Evolutionary conservation across 2,113 vertebrate genomes (phyloP).

Genomic region (Macaca nemestrina): DNA sequence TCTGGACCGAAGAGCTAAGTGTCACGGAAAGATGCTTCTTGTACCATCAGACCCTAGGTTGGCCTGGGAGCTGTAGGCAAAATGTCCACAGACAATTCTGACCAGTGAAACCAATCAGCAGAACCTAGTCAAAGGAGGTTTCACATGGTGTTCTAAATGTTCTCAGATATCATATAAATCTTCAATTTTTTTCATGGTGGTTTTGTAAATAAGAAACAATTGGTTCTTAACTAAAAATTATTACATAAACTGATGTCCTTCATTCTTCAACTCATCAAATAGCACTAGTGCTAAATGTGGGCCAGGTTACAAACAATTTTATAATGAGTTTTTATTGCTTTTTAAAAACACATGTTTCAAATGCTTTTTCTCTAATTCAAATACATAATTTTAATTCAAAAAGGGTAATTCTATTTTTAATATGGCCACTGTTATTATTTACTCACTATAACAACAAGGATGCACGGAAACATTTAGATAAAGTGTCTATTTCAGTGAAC

Average conservation of each 20-base stretch:
- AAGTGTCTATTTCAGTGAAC: background rate
- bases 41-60: too few species aligned
- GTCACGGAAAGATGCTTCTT: background rate
- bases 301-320: background rate
- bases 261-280: constrained; percentile 13
- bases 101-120: background rate
- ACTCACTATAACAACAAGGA: background rate
- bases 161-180: background rate
- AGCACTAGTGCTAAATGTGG: background rate
- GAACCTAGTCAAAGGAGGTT: background rate
- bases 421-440: background rate
- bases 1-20: background rate
- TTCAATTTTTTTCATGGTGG: background rate
- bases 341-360: background rate
- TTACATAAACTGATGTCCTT: background rate
- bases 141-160: background rate
- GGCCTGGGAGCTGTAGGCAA: background rate
- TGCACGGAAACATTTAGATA: background rate
- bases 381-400: constrained; percentile 1
- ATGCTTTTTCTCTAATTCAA: background rate
- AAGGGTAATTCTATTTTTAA: background rate
- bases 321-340: background rate
- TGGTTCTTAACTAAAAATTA: background rate
- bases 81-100: too few species aligned
- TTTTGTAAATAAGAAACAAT: background rate